phyloP scores from a whole-genome alignment of 2,113 vertebrate species.

The Hippocampus barbouri region DNA sequence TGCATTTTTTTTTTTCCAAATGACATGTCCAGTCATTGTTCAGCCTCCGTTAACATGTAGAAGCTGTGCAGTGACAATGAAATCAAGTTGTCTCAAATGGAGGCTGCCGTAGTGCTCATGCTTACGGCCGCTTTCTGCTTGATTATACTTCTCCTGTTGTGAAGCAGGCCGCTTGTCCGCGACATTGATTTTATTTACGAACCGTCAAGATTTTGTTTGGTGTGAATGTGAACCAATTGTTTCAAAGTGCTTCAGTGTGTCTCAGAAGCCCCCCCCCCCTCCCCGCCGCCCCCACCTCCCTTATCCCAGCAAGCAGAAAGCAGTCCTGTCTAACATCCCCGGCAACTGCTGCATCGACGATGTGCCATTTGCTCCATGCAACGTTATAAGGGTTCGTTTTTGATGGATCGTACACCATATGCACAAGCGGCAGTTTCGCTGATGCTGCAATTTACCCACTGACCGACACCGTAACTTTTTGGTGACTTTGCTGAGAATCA shows the following conservation, averaged over 20 bases:
- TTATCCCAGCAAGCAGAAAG: neutral
- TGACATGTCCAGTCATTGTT: too few relatives aligned
- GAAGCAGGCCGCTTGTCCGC: conserved; percentile 44
- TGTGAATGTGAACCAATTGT: conserved; percentile 63
- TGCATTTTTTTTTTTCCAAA: too few relatives aligned
- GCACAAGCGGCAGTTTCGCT: conserved; percentile 51
- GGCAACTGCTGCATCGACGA: neutral
- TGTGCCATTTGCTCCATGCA: conserved; percentile 19
- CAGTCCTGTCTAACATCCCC: conserved; percentile 13
- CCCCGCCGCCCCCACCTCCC: conserved; percentile 1
- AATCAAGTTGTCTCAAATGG: too few relatives aligned
- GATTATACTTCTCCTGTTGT: conserved; percentile 13
- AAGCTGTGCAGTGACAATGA: too few relatives aligned
- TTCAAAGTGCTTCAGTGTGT: conserved; percentile 62
- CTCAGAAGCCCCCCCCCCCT: too few relatives aligned
- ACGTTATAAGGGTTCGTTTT: neutral
- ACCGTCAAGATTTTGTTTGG: conserved; percentile 50
- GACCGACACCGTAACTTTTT: neutral
- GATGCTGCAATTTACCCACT: conserved; percentile 28
- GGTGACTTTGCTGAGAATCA: neutral
- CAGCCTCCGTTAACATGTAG: too few relatives aligned
- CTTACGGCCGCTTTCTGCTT: too few relatives aligned
- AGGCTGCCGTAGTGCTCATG: too few relatives aligned
- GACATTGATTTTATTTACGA: conserved; percentile 66
- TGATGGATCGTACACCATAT: neutral